Evolutionary conservation across 1,140 invertebrate species (phyloP).

Genomic region (Bombus pascuorum): DNA sequence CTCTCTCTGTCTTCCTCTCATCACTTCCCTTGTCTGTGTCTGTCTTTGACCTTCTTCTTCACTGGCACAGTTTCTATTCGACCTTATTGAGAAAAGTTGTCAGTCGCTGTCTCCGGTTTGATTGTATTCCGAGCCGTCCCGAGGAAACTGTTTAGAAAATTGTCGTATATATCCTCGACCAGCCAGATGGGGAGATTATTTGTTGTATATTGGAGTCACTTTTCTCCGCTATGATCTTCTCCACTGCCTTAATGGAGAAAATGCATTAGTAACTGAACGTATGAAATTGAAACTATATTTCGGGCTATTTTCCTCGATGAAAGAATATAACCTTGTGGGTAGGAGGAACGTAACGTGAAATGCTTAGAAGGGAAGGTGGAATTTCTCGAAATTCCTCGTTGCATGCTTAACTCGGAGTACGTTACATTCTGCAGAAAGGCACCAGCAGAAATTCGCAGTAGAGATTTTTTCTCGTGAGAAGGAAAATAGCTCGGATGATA

Average conservation of each 20-base stretch:
- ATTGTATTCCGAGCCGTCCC: background rate
- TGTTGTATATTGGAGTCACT: background rate
- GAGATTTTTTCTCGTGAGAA: background rate
- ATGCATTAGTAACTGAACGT: no score
- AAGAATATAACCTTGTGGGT: no score
- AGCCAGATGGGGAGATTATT: background rate
- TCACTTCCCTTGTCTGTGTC: background rate
- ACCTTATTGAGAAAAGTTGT: slow-evolving; percentile 26
- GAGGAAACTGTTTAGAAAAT: background rate
- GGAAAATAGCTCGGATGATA: background rate
- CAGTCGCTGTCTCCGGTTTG: background rate
- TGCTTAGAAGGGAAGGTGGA: no score
- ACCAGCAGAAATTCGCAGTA: no score
- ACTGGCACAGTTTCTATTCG: slow-evolving; percentile 12
- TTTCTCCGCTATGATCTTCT: background rate
- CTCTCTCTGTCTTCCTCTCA: background rate
- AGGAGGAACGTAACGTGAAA: background rate
- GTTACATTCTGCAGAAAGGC: background rate
- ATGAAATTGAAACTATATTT: background rate
- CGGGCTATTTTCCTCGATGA: background rate
- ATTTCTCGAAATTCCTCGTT: background rate
- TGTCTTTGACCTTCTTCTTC: background rate
- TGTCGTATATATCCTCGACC: no score
- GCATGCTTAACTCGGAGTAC: background rate
- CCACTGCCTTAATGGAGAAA: background rate